A percentile compares a stretch with the other conserved stretches of the same genome.
Conservation (phyloP, 2,113 vertebrate genomes). For the Lophura nycthemera region DNA sequence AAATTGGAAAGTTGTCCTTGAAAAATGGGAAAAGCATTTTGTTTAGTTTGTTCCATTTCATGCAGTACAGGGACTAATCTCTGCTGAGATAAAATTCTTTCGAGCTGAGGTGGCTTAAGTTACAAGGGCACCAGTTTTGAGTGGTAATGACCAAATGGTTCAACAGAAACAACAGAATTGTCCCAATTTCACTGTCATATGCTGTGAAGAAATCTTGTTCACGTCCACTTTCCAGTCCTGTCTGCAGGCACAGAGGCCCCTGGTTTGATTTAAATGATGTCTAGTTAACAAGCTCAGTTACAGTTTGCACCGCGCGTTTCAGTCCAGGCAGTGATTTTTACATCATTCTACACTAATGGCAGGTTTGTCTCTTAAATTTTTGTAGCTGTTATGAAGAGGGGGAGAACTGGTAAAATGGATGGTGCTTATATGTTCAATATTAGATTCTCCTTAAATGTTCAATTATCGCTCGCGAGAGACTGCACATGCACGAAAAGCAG, state of each 20-base stretch:
- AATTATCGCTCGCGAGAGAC: slow-evolving; percentile 74
- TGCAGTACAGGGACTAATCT: not conserved
- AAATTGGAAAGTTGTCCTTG: not conserved
- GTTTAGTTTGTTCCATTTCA: not conserved
- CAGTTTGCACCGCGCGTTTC: not conserved
- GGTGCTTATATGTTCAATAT: slow-evolving; percentile 70
- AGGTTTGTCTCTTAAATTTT: slow-evolving; percentile 75
- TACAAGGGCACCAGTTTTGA: not conserved
- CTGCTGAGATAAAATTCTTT: not conserved
- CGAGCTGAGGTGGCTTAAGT: not conserved
- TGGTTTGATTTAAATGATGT: not conserved
- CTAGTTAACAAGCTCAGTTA: not conserved
- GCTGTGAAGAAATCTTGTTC: rapidly evolving
- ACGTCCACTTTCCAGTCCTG: not conserved
- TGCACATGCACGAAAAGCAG: slow-evolving; percentile 63
- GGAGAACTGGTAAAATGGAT: not conserved
- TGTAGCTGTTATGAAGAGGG: slow-evolving; percentile 38
- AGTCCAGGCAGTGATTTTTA: slow-evolving; percentile 71
- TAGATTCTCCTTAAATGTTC: slow-evolving; percentile 70
- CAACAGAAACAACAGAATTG: not conserved
- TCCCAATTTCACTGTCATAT: not conserved
- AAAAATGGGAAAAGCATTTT: not conserved
- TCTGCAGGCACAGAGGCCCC: not conserved
- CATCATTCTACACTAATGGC: slow-evolving; percentile 71
- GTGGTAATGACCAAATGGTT: not conserved